phyloP scores from a whole-genome alignment of 2,113 vertebrate genomes.

The Carlito syrichta region DNA sequence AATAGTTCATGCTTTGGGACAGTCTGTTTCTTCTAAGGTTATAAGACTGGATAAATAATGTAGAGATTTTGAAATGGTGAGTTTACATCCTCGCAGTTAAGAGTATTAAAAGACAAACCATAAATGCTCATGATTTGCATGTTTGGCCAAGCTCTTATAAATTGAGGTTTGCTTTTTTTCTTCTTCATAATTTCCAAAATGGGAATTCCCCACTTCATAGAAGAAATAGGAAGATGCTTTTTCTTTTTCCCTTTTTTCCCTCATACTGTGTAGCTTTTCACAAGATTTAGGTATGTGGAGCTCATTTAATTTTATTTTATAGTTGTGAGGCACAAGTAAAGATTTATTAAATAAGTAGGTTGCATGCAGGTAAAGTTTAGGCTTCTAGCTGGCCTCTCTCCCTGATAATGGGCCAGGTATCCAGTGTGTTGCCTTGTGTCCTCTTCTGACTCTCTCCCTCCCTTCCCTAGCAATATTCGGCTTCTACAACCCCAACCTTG shows the following conservation, averaged over 20 bases:
- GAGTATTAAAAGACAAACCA: background rate
- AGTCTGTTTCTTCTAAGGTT: constrained; percentile 22
- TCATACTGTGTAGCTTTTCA: background rate
- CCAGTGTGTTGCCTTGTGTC: too few species aligned
- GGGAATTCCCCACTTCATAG: background rate
- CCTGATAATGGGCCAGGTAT: too few species aligned
- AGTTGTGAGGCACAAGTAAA: too few species aligned
- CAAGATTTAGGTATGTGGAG: background rate
- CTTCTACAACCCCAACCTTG: too few species aligned
- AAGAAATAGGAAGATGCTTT: background rate
- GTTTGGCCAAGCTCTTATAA: background rate
- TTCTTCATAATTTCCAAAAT: background rate
- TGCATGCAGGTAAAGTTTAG: too few species aligned
- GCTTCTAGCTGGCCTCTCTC: too few species aligned
- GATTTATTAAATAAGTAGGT: too few species aligned
- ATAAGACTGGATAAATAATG: background rate
- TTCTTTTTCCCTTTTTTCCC: background rate
- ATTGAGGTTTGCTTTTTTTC: background rate
- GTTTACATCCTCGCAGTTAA: constrained; percentile 18
- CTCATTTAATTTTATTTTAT: too few species aligned
- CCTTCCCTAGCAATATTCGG: too few species aligned
- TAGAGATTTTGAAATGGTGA: background rate
- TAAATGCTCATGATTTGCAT: background rate
- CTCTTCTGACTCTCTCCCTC: too few species aligned
- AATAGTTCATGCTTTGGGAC: background rate